Base-by-base conservation (phyloP, 2,888 invertebrate species). In the Geotrupes spiniger region DNA sequence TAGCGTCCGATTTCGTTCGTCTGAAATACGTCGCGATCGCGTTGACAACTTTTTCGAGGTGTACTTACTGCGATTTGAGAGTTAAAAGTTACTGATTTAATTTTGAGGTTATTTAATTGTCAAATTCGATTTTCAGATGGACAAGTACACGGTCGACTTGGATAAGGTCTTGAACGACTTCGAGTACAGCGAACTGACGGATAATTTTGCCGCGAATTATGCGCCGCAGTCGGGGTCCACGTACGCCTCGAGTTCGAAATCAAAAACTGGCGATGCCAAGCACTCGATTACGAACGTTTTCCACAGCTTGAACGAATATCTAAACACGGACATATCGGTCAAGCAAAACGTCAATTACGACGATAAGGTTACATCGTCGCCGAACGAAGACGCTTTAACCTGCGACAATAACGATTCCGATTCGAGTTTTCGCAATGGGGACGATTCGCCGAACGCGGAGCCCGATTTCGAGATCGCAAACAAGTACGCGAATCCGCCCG, bases 131-230 rank as follows among this genome's bases (percentile, higher is more conserved):
- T 56, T 66, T 45, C 53, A 70, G 65, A 74, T 74, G 74, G 74
- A 74, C 59, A 74, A 74, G 59, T 74, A 71, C 58, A 67, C 74
- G 33, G 83, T 90, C 52, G 90, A 91, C 74, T 78, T 91, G 65
- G 89, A 91, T 70, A 87, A 88, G 75, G 87, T 90, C 54, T 76
- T 91, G 49, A 89, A 91, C 72, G 89, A 89, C 68, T 85, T 91
- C 66, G 90, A 91, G 71, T 81, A 85, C 61, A 83, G 82, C 64
- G 87, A 89, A 77, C 67, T 73, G 26, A 72, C 72, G 3, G 70
- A 69, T 31, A 63, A 36, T 16, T 43, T 31, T n/a, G 33, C 26
- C 2, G 29, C 37, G 2, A 36, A 17, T 16, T 46, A 43, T 14
- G 31, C 40, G 4, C 12, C 46, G 12, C 51, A 42, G 25, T 25